phyloP scores from a whole-genome alignment of 2,797 vertebrate genomes.

The Iguana delicatissima region DNA sequence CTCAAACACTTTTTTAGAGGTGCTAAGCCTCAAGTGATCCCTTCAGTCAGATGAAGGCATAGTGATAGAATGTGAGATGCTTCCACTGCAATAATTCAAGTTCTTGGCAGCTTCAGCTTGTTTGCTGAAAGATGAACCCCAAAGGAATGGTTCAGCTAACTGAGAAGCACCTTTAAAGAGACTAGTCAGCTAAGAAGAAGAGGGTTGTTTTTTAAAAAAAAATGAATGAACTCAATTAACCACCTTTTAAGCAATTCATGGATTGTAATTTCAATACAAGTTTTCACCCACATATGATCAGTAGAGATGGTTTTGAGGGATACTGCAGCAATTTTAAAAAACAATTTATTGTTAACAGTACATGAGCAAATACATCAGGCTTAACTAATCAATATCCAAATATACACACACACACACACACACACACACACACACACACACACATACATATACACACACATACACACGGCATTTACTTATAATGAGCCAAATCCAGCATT shows the following conservation, averaged over 20 bases:
- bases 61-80: constrained; percentile 46
- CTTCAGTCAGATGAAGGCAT: background rate
- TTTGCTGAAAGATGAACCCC: background rate
- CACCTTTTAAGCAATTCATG: background rate
- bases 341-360: background rate
- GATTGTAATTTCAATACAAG: background rate
- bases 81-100: constrained; percentile 50
- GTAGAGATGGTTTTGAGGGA: background rate
- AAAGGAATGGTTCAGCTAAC: background rate
- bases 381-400: background rate
- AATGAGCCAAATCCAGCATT: background rate
- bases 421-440: too few species aligned
- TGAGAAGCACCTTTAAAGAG: background rate
- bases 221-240: background rate
- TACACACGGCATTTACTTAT: too few species aligned
- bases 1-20: constrained; percentile 32
- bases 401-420: background rate
- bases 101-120: constrained; percentile 30
- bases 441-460: too few species aligned
- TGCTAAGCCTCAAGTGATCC: constrained; percentile 54
- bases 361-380: background rate
- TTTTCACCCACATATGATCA: background rate
- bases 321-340: background rate
- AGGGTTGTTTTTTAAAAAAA: background rate
- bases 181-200: background rate